phyloP scores from a whole-genome alignment of 2,113 vertebrate species.

The Nerophis lumbriciformis region DNA sequence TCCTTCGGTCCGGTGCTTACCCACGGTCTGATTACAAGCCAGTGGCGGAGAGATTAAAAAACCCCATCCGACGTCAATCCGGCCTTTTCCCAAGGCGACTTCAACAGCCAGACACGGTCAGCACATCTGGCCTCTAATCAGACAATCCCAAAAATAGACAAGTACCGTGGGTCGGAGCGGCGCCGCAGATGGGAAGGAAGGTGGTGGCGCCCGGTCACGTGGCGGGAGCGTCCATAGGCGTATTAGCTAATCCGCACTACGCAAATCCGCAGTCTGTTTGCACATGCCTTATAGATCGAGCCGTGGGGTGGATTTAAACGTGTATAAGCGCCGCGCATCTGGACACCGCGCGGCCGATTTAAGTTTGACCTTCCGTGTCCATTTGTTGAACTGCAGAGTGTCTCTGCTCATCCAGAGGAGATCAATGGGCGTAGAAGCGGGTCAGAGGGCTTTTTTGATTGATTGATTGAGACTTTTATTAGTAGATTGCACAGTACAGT shows the following conservation, averaged over 20 bases:
- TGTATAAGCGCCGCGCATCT: slow-evolving; percentile 21
- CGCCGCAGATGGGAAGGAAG: slow-evolving; percentile 39
- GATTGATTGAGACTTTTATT: too few species aligned
- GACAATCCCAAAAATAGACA: slow-evolving; percentile 62
- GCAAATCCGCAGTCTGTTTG: slow-evolving; percentile 7
- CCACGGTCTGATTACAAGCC: slow-evolving; percentile 53
- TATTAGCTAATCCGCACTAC: slow-evolving; percentile 28
- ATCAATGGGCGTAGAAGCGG: background rate
- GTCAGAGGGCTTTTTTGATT: too few species aligned
- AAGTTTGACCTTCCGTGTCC: slow-evolving; percentile 30
- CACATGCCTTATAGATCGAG: slow-evolving; percentile 27
- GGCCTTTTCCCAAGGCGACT: slow-evolving; percentile 27
- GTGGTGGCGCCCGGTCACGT: slow-evolving; percentile 19
- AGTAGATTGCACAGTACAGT: background rate
- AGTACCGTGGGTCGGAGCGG: slow-evolving; percentile 48
- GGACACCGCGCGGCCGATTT: slow-evolving; percentile 15
- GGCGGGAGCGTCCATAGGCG: slow-evolving; percentile 12
- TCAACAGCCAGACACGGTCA: slow-evolving; percentile 39
- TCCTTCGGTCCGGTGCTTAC: slow-evolving; percentile 7
- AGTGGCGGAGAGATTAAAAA: slow-evolving; percentile 52
- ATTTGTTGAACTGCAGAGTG: slow-evolving; percentile 15
- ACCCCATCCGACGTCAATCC: slow-evolving; percentile 16
- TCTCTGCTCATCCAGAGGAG: background rate
- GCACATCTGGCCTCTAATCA: slow-evolving; percentile 68
- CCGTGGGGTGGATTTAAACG: slow-evolving; percentile 19